A percentile compares a stretch with the other conserved stretches of the same genome.
Conservation (phyloP, 2,113 vertebrate species). For the Mixornis gularis region DNA sequence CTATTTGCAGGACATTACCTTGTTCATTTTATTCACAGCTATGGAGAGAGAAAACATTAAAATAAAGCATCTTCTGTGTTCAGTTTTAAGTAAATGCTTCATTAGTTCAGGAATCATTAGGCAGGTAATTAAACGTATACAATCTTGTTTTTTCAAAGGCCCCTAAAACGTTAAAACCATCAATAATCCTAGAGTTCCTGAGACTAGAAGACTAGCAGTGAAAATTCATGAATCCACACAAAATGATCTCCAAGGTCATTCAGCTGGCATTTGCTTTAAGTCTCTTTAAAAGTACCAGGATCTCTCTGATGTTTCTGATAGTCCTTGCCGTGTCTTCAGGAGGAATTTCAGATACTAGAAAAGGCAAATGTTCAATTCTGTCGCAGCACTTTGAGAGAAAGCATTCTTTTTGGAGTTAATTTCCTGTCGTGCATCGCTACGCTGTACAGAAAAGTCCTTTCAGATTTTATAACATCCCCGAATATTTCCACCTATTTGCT, state of each 20-base stretch:
- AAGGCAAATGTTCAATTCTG: slow-evolving; percentile 33
- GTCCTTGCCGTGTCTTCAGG: slow-evolving; percentile 57
- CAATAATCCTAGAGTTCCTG: slow-evolving; percentile 62
- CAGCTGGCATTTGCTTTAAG: slow-evolving; percentile 47
- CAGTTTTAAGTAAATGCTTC: slow-evolving; percentile 63
- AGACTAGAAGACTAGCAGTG: slow-evolving; percentile 46
- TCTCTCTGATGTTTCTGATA: slow-evolving; percentile 34
- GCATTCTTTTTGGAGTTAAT: slow-evolving; percentile 69
- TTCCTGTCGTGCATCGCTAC: slow-evolving; percentile 33
- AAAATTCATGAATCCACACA: slow-evolving; percentile 56
- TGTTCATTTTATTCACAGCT: slow-evolving; percentile 54
- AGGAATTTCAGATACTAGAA: slow-evolving; percentile 43
- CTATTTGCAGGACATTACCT: slow-evolving; percentile 59
- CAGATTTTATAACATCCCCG: slow-evolving; percentile 51
- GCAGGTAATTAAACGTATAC: slow-evolving; percentile 30
- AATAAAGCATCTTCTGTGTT: slow-evolving; percentile 56
- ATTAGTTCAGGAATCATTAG: slow-evolving; percentile 64
- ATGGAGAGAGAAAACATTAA: slow-evolving; percentile 48
- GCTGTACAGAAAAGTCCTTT: slow-evolving; percentile 45
- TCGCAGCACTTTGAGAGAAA: slow-evolving; percentile 57
- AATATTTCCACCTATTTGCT: slow-evolving; percentile 22
- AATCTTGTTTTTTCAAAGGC: slow-evolving; percentile 57
- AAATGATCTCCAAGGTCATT: slow-evolving; percentile 76
- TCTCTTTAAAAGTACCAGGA: slow-evolving; percentile 58
- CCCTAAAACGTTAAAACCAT: slow-evolving; percentile 49